A percentile compares a stretch with the other conserved stretches of the same genome.
phyloP scores from a whole-genome alignment of 1,140 invertebrate species.

The fruit fly (Drosophila melanogaster) region Release_6_plus_ISO1_MT NT_037436.4:14931501-14932000 shows the following conservation, averaged over 20 bases:
- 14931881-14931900: slow-evolving; percentile 97
- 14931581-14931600: neutral
- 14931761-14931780: slow-evolving; percentile 88
- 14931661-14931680: slow-evolving; percentile 67
- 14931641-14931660: slow-evolving; percentile 61
- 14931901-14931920: slow-evolving; percentile 95
- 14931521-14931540: too few relatives aligned
- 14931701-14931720: slow-evolving; percentile 8
- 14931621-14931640: slow-evolving; percentile 45
- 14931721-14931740: slow-evolving; percentile 93
- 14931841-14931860: slow-evolving; percentile 86
- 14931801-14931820: slow-evolving; percentile 90
- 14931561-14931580: neutral
- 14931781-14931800: slow-evolving; percentile 85
- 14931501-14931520: too few relatives aligned
- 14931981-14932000: neutral
- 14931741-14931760: slow-evolving; percentile 95
- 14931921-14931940: slow-evolving; percentile 77
- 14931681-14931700: slow-evolving; percentile 13
- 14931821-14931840: slow-evolving; percentile 90
- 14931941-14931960: neutral
- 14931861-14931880: slow-evolving; percentile 92
- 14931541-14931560: neutral
- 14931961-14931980: too few relatives aligned
- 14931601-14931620: slow-evolving; percentile 8